A percentile compares a stretch with the other conserved stretches of the same genome.
Conservation (phyloP, 2,113 vertebrate species). For the Oreochromis tanganicae region DNA sequence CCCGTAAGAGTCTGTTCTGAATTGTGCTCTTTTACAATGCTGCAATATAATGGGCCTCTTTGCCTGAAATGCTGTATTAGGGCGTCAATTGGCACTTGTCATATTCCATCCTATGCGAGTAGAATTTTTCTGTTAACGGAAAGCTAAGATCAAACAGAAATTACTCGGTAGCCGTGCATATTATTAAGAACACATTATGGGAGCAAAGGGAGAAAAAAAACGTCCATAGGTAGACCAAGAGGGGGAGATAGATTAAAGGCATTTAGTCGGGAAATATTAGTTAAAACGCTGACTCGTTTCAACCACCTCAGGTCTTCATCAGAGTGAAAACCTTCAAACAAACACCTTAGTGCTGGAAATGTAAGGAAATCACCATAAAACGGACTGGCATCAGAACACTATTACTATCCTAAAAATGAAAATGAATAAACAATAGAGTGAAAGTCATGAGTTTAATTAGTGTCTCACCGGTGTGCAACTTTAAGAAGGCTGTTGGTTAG, state of each 20-base stretch:
- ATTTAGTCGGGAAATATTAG: not conserved
- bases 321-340: not conserved
- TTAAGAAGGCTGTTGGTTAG: not conserved
- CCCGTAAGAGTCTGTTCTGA: not conserved
- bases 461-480: not conserved
- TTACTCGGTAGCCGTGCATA: not conserved
- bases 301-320: not conserved
- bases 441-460: not conserved
- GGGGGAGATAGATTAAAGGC: not conserved
- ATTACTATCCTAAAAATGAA: not conserved
- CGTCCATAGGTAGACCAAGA: not conserved
- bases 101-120: constrained; percentile 2
- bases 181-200: not conserved
- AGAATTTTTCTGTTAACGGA: not conserved
- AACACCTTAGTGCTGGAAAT: not conserved
- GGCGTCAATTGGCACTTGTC: constrained; percentile 37
- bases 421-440: not conserved
- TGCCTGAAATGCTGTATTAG: not conserved
- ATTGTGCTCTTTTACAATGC: not conserved
- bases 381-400: not conserved
- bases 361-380: not conserved
- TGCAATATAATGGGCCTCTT: not conserved
- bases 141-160: not conserved
- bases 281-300: not conserved
- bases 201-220: not conserved